phyloP scores from a whole-genome alignment of 2,113 vertebrate species.

The Tinamus guttatus region DNA sequence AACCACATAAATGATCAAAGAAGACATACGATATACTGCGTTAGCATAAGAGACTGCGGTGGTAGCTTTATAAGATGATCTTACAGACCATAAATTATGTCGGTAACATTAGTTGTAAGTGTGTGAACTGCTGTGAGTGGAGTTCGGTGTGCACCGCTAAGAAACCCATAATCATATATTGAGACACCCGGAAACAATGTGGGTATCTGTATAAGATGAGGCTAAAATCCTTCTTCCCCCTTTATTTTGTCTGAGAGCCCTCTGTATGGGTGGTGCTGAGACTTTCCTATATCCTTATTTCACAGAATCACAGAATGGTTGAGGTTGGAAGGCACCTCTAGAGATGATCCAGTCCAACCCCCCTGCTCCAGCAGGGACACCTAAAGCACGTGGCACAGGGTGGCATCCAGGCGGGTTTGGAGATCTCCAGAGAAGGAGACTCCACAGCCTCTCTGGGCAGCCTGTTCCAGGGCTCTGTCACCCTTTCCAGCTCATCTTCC shows the following conservation, averaged over 20 bases:
- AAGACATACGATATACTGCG: neutral
- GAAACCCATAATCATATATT: neutral
- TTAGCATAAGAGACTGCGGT: neutral
- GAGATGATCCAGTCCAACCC: too few relatives aligned
- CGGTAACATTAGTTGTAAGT: neutral
- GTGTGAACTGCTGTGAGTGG: neutral
- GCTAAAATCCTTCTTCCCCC: neutral
- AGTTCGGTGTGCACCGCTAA: neutral
- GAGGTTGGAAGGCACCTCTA: too few relatives aligned
- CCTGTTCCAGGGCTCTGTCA: too few relatives aligned
- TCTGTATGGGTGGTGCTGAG: neutral
- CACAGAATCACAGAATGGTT: too few relatives aligned
- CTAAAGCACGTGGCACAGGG: too few relatives aligned
- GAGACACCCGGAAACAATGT: neutral
- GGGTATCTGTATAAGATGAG: neutral
- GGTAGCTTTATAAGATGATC: neutral
- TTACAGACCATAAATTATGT: neutral
- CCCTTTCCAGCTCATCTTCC: neutral
- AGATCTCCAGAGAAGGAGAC: too few relatives aligned
- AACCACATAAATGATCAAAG: neutral
- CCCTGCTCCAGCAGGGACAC: too few relatives aligned
- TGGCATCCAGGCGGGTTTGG: too few relatives aligned
- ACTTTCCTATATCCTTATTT: neutral
- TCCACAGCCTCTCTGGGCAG: too few relatives aligned
- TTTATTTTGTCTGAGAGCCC: neutral